Evolutionary conservation across 2,888 invertebrate species (phyloP).

Genomic region (Frankliniella intonsa): DNA sequence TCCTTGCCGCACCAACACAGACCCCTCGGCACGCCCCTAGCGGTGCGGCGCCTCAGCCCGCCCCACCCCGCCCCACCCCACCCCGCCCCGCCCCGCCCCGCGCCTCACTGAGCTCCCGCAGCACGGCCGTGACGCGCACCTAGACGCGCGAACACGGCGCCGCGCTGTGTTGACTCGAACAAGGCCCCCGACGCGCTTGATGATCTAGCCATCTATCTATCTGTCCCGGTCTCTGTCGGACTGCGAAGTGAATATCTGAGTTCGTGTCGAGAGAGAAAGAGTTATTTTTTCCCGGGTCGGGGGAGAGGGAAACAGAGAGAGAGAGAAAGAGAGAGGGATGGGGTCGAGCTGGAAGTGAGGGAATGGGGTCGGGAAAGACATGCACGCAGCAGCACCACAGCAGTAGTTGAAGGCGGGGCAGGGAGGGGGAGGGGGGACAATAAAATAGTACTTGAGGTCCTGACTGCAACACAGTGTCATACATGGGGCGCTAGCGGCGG

Average conservation of each 20-base stretch:
- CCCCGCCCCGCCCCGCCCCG: neutral
- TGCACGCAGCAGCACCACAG: neutral
- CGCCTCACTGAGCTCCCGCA: neutral
- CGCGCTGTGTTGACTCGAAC: too few species aligned
- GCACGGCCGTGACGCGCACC: too few species aligned
- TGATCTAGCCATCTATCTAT: too few species aligned
- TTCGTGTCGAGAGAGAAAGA: neutral
- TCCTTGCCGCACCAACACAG: neutral
- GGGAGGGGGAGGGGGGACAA: neutral
- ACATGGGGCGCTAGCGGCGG: neutral
- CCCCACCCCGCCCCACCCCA: neutral
- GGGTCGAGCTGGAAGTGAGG: neutral
- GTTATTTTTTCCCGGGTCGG: neutral
- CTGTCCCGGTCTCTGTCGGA: neutral
- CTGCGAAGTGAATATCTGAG: neutral
- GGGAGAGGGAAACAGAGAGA: too few species aligned
- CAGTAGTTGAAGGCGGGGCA: neutral
- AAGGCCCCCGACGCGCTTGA: too few species aligned
- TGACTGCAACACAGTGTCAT: constrained; percentile 26
- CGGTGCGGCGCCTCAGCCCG: neutral
- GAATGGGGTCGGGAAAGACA: constrained; percentile 5
- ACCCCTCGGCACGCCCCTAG: neutral
- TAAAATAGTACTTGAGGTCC: constrained; percentile 25
- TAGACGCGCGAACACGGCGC: too few species aligned
- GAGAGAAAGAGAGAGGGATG: neutral